phyloP scores from a whole-genome alignment of 2,888 invertebrate species.

The Creontiades dilutus region DNA sequence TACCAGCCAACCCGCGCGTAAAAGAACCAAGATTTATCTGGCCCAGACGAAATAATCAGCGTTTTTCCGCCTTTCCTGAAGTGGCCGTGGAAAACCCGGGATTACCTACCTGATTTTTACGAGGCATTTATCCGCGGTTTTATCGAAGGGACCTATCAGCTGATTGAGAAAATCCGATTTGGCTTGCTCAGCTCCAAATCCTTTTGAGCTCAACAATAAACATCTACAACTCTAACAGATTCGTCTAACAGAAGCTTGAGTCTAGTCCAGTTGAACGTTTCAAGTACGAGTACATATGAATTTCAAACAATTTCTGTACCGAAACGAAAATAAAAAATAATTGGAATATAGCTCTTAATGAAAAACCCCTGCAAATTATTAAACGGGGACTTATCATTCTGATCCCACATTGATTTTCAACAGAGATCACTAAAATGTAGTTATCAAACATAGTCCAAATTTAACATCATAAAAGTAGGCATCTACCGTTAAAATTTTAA shows the following conservation, averaged over 20 bases:
- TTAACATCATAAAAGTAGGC: too few species aligned
- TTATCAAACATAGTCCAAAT: too few species aligned
- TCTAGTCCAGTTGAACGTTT: not conserved
- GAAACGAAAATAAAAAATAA: not conserved
- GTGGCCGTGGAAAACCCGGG: not conserved
- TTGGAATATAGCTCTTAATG: too few species aligned
- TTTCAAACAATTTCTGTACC: not conserved
- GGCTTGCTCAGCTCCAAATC: not conserved
- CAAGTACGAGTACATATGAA: not conserved
- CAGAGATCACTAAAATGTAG: too few species aligned
- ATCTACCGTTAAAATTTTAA: too few species aligned
- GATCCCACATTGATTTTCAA: too few species aligned
- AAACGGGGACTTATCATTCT: too few species aligned
- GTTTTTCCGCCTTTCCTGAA: not conserved
- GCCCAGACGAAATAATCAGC: conserved; percentile 24
- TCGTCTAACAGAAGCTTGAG: not conserved
- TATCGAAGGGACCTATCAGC: not conserved
- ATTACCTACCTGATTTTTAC: not conserved
- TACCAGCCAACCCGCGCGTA: not conserved
- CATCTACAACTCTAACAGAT: not conserved
- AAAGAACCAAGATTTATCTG: conserved; percentile 11
- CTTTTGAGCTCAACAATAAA: too few species aligned
- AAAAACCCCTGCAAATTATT: too few species aligned
- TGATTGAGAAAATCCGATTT: not conserved
- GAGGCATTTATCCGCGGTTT: not conserved